These are phyloP conservation scores for Cyclophora albipunctata DNA, from an alignment of 2,888 invertebrate genomes.

Conservation along the genomic window DNA sequence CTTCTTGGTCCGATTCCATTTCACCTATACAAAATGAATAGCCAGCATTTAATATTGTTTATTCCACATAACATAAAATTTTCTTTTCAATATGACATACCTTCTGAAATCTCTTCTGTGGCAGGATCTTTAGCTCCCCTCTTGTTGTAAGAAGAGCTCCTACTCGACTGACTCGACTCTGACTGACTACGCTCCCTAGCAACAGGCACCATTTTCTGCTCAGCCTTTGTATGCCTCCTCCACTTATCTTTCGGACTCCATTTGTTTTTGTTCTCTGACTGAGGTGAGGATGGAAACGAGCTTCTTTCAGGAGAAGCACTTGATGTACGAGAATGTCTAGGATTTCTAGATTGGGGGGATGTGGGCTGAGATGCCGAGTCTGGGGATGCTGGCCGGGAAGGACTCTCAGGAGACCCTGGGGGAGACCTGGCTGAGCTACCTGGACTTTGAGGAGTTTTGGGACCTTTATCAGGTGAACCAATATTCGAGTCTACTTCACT, in stretches of 20 bases:
- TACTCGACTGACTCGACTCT: constrained; percentile 64
- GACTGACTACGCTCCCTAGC: constrained; percentile 51
- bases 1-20: constrained; percentile 76
- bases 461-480: constrained; percentile 52
- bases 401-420: constrained; percentile 42
- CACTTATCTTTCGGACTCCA: constrained; percentile 64
- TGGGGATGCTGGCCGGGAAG: constrained; percentile 51
- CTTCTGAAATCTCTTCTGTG: constrained; percentile 79
- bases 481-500: constrained; percentile 45
- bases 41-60: too few relatives aligned
- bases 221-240: constrained; percentile 65
- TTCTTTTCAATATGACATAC: constrained; percentile 35
- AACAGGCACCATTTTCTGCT: constrained; percentile 58
- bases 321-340: constrained; percentile 33
- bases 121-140: constrained; percentile 58
- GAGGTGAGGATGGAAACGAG: constrained; percentile 36
- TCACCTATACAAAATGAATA: constrained; percentile 53
- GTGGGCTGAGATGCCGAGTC: constrained; percentile 41
- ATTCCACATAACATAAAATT: neutral
- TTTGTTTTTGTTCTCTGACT: constrained; percentile 38
- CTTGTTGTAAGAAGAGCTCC: constrained; percentile 62
- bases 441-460: constrained; percentile 57
- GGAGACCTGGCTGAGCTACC: constrained; percentile 45
- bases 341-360: constrained; percentile 42
- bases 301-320: constrained; percentile 54